Percentiles rank a stretch among this genome's conserved stretches.
Evolutionary conservation across 1,140 invertebrate genomes (phyloP).

Genomic region (Mycetomoellerius zeteki): DNA sequence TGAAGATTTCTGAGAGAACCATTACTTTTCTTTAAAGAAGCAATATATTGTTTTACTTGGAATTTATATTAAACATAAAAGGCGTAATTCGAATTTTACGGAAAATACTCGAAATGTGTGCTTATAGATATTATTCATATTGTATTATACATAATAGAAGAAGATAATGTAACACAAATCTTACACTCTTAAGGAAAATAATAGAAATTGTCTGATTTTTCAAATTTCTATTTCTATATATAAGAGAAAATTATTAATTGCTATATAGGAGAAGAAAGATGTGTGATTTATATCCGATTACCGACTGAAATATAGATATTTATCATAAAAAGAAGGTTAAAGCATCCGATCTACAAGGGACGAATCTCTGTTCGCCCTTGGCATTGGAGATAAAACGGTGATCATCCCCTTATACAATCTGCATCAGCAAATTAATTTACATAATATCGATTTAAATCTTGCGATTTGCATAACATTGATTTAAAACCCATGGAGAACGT

Average conservation of each 20-base stretch:
- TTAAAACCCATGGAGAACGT: background rate
- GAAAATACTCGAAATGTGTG: background rate
- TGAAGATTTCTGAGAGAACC: background rate
- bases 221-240: background rate
- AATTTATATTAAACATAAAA: conserved; percentile 12
- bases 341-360: background rate
- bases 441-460: conserved; percentile 49
- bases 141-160: background rate
- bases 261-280: background rate
- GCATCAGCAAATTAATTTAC: conserved; percentile 37
- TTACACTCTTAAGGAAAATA: background rate
- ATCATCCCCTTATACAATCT: conserved; percentile 47
- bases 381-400: conserved; percentile 44
- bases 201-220: background rate
- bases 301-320: conserved; percentile 6
- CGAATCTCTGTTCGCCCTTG: conserved; percentile 7
- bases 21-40: background rate
- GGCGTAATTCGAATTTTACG: background rate
- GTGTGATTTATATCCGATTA: conserved; percentile 24
- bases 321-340: conserved; percentile 21
- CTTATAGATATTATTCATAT: background rate
- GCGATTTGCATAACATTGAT: conserved; percentile 35
- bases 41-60: conserved; percentile 6
- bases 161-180: no score
- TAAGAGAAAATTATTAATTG: background rate